Evolutionary conservation across 2,113 vertebrate species (phyloP).

Genomic region (Salvator merianae): DNA sequence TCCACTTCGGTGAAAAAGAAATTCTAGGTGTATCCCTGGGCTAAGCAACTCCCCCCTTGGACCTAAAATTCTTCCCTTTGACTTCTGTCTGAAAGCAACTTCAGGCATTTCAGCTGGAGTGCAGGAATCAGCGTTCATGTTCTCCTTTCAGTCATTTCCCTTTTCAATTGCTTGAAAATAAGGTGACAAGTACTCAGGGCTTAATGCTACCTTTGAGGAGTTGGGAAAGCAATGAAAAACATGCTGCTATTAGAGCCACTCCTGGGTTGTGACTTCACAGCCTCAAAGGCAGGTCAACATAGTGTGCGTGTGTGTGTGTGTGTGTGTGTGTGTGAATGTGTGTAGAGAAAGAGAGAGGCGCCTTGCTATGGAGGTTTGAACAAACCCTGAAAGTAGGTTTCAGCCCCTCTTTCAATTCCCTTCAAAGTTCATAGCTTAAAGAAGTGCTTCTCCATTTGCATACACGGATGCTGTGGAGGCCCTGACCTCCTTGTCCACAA

Average conservation of each 20-base stretch:
- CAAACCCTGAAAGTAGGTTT: slow-evolving; percentile 58
- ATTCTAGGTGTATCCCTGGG: not conserved
- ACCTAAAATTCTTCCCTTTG: slow-evolving; percentile 26
- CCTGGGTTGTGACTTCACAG: slow-evolving; percentile 47
- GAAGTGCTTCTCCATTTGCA: slow-evolving; percentile 56
- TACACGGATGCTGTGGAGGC: slow-evolving; percentile 71
- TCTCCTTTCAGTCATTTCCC: slow-evolving; percentile 27
- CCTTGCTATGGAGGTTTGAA: slow-evolving; percentile 67
- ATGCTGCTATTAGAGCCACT: slow-evolving; percentile 65
- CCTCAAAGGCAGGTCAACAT: slow-evolving; percentile 60
- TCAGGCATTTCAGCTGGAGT: slow-evolving; percentile 42
- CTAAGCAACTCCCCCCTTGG: not conserved
- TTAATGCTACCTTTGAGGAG: slow-evolving; percentile 67
- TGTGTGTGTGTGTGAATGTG: slow-evolving; percentile 28
- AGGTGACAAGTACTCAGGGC: slow-evolving; percentile 61
- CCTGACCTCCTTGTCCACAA: slow-evolving; percentile 70
- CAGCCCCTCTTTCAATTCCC: slow-evolving; percentile 65
- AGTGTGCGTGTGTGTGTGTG: slow-evolving; percentile 60
- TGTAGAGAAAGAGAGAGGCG: slow-evolving; percentile 55
- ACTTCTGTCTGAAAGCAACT: not conserved
- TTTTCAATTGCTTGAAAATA: slow-evolving; percentile 62
- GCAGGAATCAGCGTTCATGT: slow-evolving; percentile 28
- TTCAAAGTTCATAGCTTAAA: slow-evolving; percentile 74
- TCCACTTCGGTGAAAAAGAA: slow-evolving; percentile 42
- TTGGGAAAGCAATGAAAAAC: slow-evolving; percentile 67